These are phyloP conservation scores for Myotis findleyi DNA, from an alignment of 2,797 vertebrate genomes.

Conservation along the genomic window DNA sequence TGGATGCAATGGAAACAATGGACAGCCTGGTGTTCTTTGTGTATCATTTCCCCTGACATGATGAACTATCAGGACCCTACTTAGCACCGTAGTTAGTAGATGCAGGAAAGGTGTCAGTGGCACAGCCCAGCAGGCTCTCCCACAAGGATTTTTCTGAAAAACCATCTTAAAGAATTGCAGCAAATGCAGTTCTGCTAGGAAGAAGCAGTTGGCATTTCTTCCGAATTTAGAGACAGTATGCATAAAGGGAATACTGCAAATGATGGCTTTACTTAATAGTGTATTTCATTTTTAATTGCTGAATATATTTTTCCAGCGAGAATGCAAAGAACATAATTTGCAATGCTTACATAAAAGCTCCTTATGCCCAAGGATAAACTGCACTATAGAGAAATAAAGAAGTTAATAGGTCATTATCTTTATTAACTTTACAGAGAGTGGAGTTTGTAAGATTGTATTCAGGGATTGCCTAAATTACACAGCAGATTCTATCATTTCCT, in stretches of 20 bases:
- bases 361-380: slow-evolving; percentile 27
- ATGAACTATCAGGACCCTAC: not conserved
- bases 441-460: not conserved
- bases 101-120: rapidly evolving
- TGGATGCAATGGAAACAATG: not conserved
- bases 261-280: not conserved
- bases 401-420: slow-evolving; percentile 60
- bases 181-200: not conserved
- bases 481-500: not conserved
- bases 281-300: slow-evolving; percentile 54
- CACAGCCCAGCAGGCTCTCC: rapidly evolving
- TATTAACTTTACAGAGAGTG: slow-evolving; percentile 26
- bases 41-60: not conserved
- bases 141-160: not conserved
- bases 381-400: slow-evolving; percentile 11
- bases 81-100: not conserved
- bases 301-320: slow-evolving; percentile 37
- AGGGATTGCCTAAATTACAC: not conserved
- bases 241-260: not conserved
- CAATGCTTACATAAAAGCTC: not conserved
- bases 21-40: not conserved
- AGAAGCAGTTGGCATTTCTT: not conserved
- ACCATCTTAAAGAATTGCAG: not conserved
- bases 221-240: not conserved
- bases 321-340: slow-evolving; percentile 47